Percentiles rank a stretch among this genome's conserved stretches.
Evolutionary conservation across 2,888 invertebrate species (phyloP).

Genomic region (Acleris holmiana): DNA sequence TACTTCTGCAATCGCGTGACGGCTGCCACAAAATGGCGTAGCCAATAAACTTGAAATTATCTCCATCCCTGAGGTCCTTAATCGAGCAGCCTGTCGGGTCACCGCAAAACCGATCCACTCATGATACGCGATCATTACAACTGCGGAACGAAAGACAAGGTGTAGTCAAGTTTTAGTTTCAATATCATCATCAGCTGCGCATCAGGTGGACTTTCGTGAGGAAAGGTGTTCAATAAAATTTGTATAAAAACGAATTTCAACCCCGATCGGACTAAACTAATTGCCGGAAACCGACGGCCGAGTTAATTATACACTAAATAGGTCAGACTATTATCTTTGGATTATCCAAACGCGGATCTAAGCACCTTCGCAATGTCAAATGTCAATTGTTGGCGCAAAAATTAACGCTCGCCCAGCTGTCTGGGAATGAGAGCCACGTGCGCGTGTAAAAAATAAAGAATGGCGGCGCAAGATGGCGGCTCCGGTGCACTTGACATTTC

Average conservation of each 20-base stretch:
- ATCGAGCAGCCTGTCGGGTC: constrained; percentile 6
- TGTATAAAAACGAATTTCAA: constrained; percentile 59
- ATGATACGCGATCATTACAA: constrained; percentile 19
- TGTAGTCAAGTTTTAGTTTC: constrained; percentile 16
- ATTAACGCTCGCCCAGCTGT: constrained; percentile 72
- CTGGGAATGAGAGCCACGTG: constrained; percentile 76
- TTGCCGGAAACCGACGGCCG: constrained; percentile 69
- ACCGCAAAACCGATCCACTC: constrained; percentile 30
- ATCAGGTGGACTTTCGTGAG: constrained; percentile 75
- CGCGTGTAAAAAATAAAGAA: constrained; percentile 72
- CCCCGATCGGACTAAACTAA: constrained; percentile 62
- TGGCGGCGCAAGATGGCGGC: constrained; percentile 74
- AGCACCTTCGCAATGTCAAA: constrained; percentile 57
- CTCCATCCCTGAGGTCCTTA: constrained; percentile 22
- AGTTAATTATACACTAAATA: constrained; percentile 74
- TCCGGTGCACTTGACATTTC: constrained; percentile 82
- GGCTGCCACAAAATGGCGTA: constrained; percentile 22
- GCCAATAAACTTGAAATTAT: constrained; percentile 25
- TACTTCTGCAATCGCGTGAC: constrained; percentile 21
- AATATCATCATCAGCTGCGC: constrained; percentile 40
- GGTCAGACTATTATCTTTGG: constrained; percentile 67
- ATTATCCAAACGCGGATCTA: constrained; percentile 65
- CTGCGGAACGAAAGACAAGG: constrained; percentile 27
- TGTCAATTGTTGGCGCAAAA: constrained; percentile 52
- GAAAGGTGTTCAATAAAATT: constrained; percentile 71